Conservation (phyloP, 2,888 invertebrate genomes). For the Drosophila neoperkinsi region DNA sequence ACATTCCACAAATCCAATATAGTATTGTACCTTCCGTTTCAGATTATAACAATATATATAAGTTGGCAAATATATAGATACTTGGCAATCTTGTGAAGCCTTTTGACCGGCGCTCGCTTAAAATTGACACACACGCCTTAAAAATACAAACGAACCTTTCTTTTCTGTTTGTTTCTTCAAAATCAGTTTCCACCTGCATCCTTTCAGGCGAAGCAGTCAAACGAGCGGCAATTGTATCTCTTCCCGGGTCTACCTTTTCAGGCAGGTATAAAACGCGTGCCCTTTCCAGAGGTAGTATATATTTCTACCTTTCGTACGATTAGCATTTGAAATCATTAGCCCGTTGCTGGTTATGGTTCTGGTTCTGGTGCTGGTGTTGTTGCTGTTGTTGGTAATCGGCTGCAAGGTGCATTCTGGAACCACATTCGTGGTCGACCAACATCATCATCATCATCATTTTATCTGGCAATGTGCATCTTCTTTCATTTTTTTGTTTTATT, state of each 20-base stretch:
- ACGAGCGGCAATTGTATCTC: constrained; percentile 60
- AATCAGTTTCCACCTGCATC: constrained; percentile 84
- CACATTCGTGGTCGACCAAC: constrained; percentile 74
- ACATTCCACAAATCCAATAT: neutral
- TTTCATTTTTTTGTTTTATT: constrained; percentile 47
- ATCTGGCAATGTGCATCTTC: constrained; percentile 78
- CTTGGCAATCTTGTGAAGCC: no score
- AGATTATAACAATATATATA: neutral
- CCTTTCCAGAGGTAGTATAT: constrained; percentile 19
- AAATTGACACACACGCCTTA: constrained; percentile 36
- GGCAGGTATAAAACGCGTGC: constrained; percentile 77
- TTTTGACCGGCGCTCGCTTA: constrained; percentile 22
- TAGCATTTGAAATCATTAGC: constrained; percentile 84
- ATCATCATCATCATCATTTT: constrained; percentile 64
- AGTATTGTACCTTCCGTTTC: neutral
- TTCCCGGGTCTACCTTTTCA: constrained; percentile 35
- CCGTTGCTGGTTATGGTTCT: constrained; percentile 14
- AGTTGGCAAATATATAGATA: no score
- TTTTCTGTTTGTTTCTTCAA: constrained; percentile 43
- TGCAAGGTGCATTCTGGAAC: constrained; percentile 83
- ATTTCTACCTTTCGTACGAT: constrained; percentile 65
- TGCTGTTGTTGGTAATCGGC: constrained; percentile 36
- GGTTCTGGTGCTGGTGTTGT: neutral
- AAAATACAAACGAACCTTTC: constrained; percentile 46
- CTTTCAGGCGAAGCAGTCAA: constrained; percentile 61